Evolutionary conservation across 2,888 invertebrate genomes (phyloP).

Genomic region (Rhingia campestris): DNA sequence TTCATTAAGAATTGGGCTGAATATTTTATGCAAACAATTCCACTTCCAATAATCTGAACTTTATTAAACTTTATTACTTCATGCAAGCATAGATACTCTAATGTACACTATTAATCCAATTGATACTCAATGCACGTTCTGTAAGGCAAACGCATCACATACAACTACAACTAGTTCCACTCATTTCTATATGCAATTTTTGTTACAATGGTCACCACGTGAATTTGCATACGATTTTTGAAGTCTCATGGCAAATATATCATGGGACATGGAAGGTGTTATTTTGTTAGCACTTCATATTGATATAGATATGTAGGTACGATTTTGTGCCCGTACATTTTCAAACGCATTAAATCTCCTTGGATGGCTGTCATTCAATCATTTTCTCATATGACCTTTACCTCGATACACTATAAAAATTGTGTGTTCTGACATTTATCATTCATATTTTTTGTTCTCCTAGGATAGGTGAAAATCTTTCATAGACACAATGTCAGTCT

Average conservation of each 20-base stretch:
- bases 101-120: neutral
- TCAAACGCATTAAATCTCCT: too few species aligned
- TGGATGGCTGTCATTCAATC: too few species aligned
- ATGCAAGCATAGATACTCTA: neutral
- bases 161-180: neutral
- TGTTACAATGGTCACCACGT: neutral
- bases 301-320: too few species aligned
- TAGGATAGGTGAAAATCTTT: too few species aligned
- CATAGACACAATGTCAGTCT: too few species aligned
- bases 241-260: neutral
- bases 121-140: conserved; percentile 6
- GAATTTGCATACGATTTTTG: neutral
- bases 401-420: too few species aligned
- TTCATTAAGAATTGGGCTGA: too few species aligned
- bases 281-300: neutral
- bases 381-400: too few species aligned
- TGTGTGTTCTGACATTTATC: too few species aligned
- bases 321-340: too few species aligned
- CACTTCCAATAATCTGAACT: neutral
- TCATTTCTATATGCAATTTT: neutral
- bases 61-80: neutral
- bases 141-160: neutral
- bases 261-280: neutral
- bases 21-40: too few species aligned
- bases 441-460: too few species aligned